These are phyloP conservation scores for Synanthedon andrenaeformis DNA, from an alignment of 2,888 invertebrate genomes.

Conservation along the genomic window DNA sequence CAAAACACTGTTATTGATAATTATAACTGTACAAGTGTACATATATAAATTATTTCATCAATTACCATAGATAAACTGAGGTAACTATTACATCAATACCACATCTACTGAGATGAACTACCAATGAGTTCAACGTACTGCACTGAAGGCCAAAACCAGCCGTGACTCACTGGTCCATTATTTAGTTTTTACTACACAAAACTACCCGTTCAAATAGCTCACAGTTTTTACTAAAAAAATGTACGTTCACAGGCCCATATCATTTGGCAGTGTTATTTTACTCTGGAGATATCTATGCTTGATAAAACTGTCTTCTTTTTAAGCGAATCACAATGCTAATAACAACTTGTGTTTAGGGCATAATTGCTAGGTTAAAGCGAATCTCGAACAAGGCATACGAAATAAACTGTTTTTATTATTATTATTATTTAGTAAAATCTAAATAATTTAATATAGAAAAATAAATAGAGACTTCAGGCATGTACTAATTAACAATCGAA, in stretches of 20 bases:
- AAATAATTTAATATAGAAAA: too few relatives aligned
- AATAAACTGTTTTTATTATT: too few relatives aligned
- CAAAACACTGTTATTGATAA: background rate
- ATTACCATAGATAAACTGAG: too few relatives aligned
- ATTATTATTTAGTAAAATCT: too few relatives aligned
- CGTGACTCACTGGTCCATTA: conserved; percentile 49
- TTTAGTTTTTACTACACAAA: conserved; percentile 44
- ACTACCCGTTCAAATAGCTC: conserved; percentile 7
- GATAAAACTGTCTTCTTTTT: too few relatives aligned
- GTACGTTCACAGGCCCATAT: background rate
- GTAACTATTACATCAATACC: conserved; percentile 11
- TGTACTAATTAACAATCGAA: too few relatives aligned
- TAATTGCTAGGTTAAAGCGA: too few relatives aligned
- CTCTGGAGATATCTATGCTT: background rate
- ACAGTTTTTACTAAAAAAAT: too few relatives aligned
- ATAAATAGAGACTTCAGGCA: too few relatives aligned
- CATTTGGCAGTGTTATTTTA: background rate
- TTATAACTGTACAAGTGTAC: background rate
- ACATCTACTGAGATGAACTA: conserved; percentile 14
- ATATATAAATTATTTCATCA: background rate
- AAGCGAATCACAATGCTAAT: too few relatives aligned
- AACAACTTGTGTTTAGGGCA: too few relatives aligned
- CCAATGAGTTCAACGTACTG: conserved; percentile 50
- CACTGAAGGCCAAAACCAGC: conserved; percentile 38
- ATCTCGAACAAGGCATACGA: too few relatives aligned